Evolutionary conservation across 2,113 vertebrate genomes (phyloP).

Genomic region (Nycticryphes semicollaris): DNA sequence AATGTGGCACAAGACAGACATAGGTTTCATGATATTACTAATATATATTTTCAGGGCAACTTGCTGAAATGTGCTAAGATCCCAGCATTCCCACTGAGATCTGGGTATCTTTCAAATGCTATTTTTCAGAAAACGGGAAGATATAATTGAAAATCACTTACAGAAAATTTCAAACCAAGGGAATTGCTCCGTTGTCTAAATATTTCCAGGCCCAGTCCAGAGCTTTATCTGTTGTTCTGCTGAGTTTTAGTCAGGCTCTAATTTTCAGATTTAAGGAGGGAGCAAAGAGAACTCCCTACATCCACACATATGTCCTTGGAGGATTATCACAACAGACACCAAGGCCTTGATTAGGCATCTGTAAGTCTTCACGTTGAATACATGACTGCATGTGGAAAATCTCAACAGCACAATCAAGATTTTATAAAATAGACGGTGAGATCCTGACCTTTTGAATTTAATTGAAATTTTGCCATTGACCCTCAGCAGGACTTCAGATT

Average conservation of each 20-base stretch:
- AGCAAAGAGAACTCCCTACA: neutral
- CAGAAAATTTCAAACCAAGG: neutral
- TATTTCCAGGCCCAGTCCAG: neutral
- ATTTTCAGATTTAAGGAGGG: neutral
- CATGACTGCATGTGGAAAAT: neutral
- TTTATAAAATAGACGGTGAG: neutral
- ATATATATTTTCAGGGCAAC: neutral
- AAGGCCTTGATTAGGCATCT: neutral
- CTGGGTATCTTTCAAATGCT: neutral
- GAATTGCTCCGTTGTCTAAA: neutral
- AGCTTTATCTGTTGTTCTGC: neutral
- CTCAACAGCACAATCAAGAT: neutral
- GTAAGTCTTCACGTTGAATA: neutral
- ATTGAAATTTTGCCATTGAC: neutral
- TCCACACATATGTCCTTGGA: neutral
- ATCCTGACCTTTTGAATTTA: neutral
- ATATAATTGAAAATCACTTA: neutral
- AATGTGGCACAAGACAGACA: neutral
- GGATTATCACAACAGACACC: neutral
- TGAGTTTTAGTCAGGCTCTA: neutral
- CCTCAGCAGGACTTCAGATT: neutral
- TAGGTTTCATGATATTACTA: neutral
- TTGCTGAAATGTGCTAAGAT: neutral
- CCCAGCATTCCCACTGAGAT: neutral
- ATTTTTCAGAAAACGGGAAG: neutral